Conservation (phyloP, 2,888 invertebrate genomes). For the Eupsilia transversa region DNA sequence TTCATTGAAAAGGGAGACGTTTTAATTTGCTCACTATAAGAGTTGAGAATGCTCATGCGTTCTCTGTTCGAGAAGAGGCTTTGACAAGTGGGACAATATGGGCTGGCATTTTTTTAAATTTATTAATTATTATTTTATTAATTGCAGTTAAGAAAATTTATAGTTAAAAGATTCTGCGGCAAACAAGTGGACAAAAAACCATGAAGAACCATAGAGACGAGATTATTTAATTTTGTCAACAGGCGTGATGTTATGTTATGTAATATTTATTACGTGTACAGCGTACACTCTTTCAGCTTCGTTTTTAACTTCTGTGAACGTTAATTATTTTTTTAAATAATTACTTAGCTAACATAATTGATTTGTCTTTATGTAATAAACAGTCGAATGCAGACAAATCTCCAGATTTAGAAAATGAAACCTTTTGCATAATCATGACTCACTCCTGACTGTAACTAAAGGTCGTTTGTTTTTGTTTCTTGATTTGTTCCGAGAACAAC, state of each 20-base stretch:
- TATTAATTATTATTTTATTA: background rate
- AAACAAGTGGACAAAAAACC: background rate
- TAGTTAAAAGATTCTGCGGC: background rate
- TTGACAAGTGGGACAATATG: background rate
- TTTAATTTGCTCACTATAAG: no score
- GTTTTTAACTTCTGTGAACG: no score
- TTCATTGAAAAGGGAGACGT: background rate
- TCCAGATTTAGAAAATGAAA: slow-evolving; percentile 17
- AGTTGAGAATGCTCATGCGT: background rate
- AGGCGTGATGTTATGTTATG: background rate
- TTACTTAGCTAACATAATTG: background rate
- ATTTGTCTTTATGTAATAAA: background rate
- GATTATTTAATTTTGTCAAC: background rate
- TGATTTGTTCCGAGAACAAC: slow-evolving; percentile 55
- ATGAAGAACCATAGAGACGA: background rate
- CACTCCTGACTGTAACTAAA: slow-evolving; percentile 39
- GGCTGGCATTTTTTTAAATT: no score
- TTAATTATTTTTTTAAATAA: background rate
- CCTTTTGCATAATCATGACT: slow-evolving; percentile 51
- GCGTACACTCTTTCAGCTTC: background rate
- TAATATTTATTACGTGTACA: background rate
- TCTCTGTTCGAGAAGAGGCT: background rate
- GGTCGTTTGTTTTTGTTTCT: slow-evolving; percentile 34
- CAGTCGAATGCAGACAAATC: slow-evolving; percentile 15
- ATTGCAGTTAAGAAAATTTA: background rate